Evolutionary conservation across 2,888 invertebrate species (phyloP).

Genomic region (Cryptocheilus praepositus): DNA sequence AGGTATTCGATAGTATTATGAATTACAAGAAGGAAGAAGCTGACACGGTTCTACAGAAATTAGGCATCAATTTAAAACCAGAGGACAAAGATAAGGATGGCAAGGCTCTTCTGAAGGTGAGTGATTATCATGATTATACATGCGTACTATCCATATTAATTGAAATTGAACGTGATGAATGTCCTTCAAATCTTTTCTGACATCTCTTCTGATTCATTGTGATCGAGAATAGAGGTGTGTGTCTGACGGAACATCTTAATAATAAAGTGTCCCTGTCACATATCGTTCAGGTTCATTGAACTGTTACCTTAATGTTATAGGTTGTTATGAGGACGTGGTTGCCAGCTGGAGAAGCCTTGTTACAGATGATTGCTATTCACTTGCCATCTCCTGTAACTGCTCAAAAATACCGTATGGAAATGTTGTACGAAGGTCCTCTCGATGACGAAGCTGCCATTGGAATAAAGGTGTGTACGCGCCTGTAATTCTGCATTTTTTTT

Average conservation of each 20-base stretch:
- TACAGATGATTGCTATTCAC: constrained; percentile 99
- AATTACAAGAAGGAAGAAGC: constrained; percentile 97
- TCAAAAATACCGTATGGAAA: constrained; percentile 99
- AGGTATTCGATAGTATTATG: constrained; percentile 89
- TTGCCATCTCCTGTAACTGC: constrained; percentile 99
- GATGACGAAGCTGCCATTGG: constrained; percentile 96
- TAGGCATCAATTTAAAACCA: constrained; percentile 92
- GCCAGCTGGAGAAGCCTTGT: constrained; percentile 98
- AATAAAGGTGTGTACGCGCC: constrained; percentile 80
- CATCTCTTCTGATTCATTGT: constrained; percentile 71
- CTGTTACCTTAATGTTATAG: constrained; percentile 69
- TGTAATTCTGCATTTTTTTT: neutral
- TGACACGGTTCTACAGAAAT: constrained; percentile 89
- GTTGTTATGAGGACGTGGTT: constrained; percentile 99
- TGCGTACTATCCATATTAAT: neutral
- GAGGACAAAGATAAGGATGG: constrained; percentile 98
- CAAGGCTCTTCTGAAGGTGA: constrained; percentile 93
- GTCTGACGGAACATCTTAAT: neutral
- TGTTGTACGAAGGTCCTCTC: constrained; percentile 98
- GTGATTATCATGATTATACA: neutral
- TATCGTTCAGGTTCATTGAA: constrained; percentile 6
- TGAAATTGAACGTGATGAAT: constrained; percentile 58
- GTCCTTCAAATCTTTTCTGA: constrained; percentile 69
- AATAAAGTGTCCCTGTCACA: too few species aligned
- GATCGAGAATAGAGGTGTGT: constrained; percentile 51